Conservation (phyloP, 1,140 invertebrate genomes). For the Chrysoperla carnea region DNA sequence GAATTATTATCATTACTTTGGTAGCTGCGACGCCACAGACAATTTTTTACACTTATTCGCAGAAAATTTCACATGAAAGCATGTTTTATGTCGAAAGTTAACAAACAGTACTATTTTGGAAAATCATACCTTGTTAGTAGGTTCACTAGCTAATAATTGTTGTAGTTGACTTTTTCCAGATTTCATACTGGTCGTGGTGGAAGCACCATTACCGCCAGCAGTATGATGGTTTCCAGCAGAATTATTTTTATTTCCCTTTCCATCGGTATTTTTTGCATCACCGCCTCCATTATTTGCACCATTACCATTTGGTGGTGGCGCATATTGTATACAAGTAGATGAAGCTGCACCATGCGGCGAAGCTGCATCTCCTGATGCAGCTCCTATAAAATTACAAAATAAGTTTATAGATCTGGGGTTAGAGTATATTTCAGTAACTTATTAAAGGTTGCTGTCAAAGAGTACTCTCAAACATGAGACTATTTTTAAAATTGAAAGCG, state of each 20-base stretch:
- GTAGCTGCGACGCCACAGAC: too few species aligned
- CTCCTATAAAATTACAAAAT: conserved; percentile 8
- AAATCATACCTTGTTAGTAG: conserved; percentile 20
- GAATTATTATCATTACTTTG: too few species aligned
- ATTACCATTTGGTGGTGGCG: conserved; percentile 22
- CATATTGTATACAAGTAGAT: conserved; percentile 32
- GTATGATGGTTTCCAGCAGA: background rate
- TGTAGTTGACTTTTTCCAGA: conserved; percentile 35
- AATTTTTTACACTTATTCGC: too few species aligned
- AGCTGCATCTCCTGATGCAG: conserved; percentile 22
- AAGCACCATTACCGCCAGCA: background rate
- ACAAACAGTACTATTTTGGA: conserved; percentile 19
- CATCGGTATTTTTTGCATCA: too few species aligned
- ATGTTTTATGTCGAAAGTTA: too few species aligned
- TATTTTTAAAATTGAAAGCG: too few species aligned
- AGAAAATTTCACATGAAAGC: too few species aligned
- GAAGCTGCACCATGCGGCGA: conserved; percentile 19
- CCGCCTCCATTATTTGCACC: background rate
- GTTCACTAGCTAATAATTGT: conserved; percentile 36
- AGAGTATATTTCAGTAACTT: too few species aligned
- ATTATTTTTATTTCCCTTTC: too few species aligned
- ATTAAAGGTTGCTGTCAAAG: too few species aligned
- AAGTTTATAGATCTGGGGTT: too few species aligned
- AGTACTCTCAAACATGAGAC: too few species aligned
- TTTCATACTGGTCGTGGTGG: conserved; percentile 21